These are phyloP conservation scores for Rhegmatorhina hoffmannsi DNA, from an alignment of 2,113 vertebrate species.

Conservation along the genomic window DNA sequence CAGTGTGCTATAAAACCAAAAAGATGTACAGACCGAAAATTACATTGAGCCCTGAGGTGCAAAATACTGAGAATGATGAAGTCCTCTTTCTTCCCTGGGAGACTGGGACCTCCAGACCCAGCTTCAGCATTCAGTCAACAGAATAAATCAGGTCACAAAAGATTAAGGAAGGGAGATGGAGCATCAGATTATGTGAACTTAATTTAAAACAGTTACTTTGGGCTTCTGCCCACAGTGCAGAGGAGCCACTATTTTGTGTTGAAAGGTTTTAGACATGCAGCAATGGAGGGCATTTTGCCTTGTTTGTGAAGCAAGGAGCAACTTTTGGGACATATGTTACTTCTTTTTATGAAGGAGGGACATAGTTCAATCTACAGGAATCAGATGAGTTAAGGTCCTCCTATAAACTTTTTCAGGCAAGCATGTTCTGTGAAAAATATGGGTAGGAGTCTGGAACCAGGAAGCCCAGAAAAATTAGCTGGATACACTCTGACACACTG, in stretches of 20 bases:
- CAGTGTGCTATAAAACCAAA: background rate
- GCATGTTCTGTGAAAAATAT: background rate
- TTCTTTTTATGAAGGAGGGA: background rate
- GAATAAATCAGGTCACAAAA: background rate
- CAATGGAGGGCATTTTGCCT: background rate
- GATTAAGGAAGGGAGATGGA: background rate
- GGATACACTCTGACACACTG: background rate
- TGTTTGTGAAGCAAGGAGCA: background rate
- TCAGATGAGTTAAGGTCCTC: background rate
- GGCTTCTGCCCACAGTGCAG: accelerated
- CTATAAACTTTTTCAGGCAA: background rate
- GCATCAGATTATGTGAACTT: background rate
- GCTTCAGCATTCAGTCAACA: background rate
- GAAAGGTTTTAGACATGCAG: background rate
- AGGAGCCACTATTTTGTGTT: background rate
- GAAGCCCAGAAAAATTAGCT: background rate
- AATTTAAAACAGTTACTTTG: background rate
- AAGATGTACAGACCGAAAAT: background rate
- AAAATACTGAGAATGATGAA: background rate
- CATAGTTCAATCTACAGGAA: background rate
- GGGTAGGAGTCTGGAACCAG: background rate
- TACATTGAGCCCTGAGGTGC: background rate
- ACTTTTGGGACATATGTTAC: background rate
- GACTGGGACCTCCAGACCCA: background rate
- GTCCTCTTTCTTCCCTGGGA: background rate